These are phyloP conservation scores for Strigamia maritima DNA, from an alignment of 2,888 invertebrate genomes.

Conservation along the genomic window DNA sequence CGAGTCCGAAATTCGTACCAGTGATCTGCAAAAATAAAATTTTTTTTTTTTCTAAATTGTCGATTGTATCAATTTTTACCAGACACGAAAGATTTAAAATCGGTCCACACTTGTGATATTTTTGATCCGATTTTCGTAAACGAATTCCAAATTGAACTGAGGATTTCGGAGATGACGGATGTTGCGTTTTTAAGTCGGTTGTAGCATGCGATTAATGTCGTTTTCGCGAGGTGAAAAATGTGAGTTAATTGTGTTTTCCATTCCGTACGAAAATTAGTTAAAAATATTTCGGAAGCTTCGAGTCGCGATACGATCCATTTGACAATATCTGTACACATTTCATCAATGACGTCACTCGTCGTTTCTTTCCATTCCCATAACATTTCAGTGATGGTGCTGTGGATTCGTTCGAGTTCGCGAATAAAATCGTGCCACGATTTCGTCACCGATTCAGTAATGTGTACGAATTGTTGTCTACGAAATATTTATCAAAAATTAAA, in stretches of 20 bases:
- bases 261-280: neutral
- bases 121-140: neutral
- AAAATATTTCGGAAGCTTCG: neutral
- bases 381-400: neutral
- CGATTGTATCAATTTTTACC: neutral
- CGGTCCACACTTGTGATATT: neutral
- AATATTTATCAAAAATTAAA: too few relatives aligned
- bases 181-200: neutral
- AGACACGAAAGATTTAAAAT: neutral
- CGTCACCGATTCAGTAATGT: neutral
- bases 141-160: neutral
- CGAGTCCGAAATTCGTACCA: neutral
- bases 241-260: neutral
- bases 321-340: neutral
- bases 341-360: neutral
- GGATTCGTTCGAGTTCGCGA: neutral
- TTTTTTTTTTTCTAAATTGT: neutral
- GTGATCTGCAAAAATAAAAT: neutral
- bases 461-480: neutral
- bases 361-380: neutral
- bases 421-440: neutral
- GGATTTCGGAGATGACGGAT: neutral
- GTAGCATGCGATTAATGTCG: neutral
- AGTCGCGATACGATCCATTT: neutral
- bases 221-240: neutral